These are phyloP conservation scores for Acronicta psi DNA, from an alignment of 2,888 invertebrate genomes.

Conservation along the genomic window DNA sequence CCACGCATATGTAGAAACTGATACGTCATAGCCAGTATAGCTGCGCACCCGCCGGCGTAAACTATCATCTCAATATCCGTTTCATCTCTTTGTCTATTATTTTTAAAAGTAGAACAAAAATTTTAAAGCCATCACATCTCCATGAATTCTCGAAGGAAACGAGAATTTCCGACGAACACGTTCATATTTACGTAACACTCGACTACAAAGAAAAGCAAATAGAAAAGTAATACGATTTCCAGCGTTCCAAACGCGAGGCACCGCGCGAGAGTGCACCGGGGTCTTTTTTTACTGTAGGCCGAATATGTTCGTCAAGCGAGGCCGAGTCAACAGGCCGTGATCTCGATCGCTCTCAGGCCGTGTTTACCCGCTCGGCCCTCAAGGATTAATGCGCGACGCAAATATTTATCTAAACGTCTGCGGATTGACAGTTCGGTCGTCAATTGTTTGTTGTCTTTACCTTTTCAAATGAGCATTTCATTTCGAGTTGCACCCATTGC, in stretches of 20 bases:
- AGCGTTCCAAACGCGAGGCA: constrained; percentile 67
- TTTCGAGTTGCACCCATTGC: constrained; percentile 84
- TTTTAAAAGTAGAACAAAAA: constrained; percentile 53
- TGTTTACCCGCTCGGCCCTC: constrained; percentile 80
- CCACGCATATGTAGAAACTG: constrained; percentile 33
- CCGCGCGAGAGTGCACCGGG: constrained; percentile 74
- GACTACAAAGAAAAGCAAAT: constrained; percentile 88
- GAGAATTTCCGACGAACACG: constrained; percentile 83
- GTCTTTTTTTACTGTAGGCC: constrained; percentile 72
- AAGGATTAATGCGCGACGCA: constrained; percentile 87
- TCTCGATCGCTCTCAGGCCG: constrained; percentile 79
- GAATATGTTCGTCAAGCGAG: constrained; percentile 63
- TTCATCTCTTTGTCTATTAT: constrained; percentile 53
- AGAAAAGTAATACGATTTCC: constrained; percentile 88
- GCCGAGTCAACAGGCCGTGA: constrained; percentile 84
- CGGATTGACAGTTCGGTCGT: constrained; percentile 88
- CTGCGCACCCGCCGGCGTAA: constrained; percentile 15
- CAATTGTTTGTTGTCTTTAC: constrained; percentile 88
- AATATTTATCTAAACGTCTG: constrained; percentile 88
- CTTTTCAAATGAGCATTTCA: constrained; percentile 88
- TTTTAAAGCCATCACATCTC: constrained; percentile 62
- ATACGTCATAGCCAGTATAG: constrained; percentile 46
- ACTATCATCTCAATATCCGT: constrained; percentile 42
- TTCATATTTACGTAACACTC: constrained; percentile 87
- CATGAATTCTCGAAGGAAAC: constrained; percentile 82